phyloP scores from a whole-genome alignment of 2,888 invertebrate species.

The Rhorus exstirpatorius region DNA sequence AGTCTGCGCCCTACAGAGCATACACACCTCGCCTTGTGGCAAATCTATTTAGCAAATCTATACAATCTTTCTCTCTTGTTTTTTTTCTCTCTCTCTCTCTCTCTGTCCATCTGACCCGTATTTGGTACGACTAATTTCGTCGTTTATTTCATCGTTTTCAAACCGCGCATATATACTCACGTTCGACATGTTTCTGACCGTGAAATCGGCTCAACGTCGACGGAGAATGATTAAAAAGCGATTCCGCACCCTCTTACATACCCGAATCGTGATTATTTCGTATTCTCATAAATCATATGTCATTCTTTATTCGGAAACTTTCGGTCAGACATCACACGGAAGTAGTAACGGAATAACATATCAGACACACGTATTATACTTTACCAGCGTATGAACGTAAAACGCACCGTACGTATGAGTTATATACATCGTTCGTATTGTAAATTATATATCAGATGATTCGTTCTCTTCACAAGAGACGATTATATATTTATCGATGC shows the following conservation, averaged over 20 bases:
- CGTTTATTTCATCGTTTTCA: conserved; percentile 61
- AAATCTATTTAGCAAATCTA: conserved; percentile 71
- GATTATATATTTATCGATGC: background rate
- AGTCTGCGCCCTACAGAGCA: conserved; percentile 80
- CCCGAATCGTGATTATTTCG: background rate
- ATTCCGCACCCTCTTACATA: conserved; percentile 35
- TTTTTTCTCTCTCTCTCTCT: conserved; percentile 6
- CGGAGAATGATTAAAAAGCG: conserved; percentile 46
- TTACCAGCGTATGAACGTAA: too few species aligned
- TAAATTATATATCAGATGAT: too few species aligned
- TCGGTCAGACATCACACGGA: background rate
- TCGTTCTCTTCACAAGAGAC: too few species aligned
- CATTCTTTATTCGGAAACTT: background rate
- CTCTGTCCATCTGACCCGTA: conserved; percentile 56
- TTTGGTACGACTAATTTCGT: conserved; percentile 63
- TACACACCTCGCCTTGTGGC: conserved; percentile 62
- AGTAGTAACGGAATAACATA: background rate
- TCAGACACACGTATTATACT: too few species aligned
- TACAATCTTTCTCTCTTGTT: conserved; percentile 49
- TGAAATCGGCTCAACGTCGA: conserved; percentile 27
- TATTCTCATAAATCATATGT: background rate
- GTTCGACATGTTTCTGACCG: conserved; percentile 33
- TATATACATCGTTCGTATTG: too few species aligned
- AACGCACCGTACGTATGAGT: too few species aligned
- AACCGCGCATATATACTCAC: conserved; percentile 21